These are phyloP conservation scores for Gymnoscopelus braueri DNA, from an alignment of 2,797 vertebrate species.

Conservation along the genomic window DNA sequence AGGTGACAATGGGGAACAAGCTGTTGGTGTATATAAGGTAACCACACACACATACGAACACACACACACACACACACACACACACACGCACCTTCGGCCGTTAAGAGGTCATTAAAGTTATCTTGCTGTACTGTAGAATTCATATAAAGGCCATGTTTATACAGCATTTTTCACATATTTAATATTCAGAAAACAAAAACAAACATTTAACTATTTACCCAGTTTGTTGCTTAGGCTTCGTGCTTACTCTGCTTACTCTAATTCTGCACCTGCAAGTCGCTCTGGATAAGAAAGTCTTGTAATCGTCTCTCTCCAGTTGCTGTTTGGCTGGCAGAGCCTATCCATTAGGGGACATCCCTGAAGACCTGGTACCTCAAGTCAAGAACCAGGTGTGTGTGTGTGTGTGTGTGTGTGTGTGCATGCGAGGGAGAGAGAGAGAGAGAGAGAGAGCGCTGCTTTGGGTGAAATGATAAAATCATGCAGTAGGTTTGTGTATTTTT, in stretches of 20 bases:
- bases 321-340: constrained; percentile 95
- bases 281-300: background rate
- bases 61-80: constrained; percentile 8
- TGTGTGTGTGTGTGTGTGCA: background rate
- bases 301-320: constrained; percentile 78
- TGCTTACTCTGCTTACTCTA: background rate
- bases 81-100: background rate
- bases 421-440: background rate
- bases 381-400: constrained; percentile 88
- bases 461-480: too few species aligned
- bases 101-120: too few species aligned
- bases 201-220: too few species aligned
- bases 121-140: too few species aligned
- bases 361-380: constrained; percentile 93
- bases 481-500: too few species aligned
- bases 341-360: constrained; percentile 93
- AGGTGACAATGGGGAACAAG: constrained; percentile 97
- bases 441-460: background rate
- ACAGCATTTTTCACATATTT: too few species aligned
- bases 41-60: background rate
- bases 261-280: background rate
- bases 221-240: too few species aligned
- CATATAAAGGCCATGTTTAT: too few species aligned
- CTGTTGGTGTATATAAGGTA: constrained; percentile 98
- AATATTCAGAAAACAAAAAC: too few species aligned